These are phyloP conservation scores for Lutraria rhynchaena DNA, from an alignment of 1,140 invertebrate species.

Conservation along the genomic window DNA sequence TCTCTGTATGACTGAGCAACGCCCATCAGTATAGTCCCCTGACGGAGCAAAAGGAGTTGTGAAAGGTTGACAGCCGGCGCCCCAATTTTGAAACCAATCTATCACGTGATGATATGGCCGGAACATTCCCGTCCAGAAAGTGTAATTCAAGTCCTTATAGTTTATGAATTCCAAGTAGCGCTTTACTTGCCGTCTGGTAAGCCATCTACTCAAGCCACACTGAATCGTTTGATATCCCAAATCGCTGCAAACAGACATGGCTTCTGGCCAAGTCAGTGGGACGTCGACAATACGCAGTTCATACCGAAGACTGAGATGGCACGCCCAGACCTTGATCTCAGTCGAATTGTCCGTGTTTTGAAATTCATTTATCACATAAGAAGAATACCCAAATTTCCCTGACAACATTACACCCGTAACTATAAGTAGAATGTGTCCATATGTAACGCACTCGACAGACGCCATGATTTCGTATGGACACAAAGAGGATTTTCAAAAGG, in stretches of 20 bases:
- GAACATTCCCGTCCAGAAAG: slow-evolving; percentile 7
- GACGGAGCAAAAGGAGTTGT: neutral
- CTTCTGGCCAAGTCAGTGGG: neutral
- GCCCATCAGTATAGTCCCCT: neutral
- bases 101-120: neutral
- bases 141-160: neutral
- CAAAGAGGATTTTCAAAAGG: too few species aligned
- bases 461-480: too few species aligned
- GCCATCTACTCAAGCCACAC: neutral
- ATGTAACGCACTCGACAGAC: too few species aligned
- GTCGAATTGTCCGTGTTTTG: too few species aligned
- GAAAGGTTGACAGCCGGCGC: neutral
- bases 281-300: neutral
- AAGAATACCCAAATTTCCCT: too few species aligned
- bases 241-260: neutral
- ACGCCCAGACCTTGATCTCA: too few species aligned
- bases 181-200: neutral
- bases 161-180: neutral
- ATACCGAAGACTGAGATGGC: too few species aligned
- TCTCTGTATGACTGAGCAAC: neutral
- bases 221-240: neutral
- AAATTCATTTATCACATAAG: too few species aligned
- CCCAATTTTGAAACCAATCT: neutral
- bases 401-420: too few species aligned
- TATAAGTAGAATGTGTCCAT: too few species aligned